Conservation (phyloP, 1,140 invertebrate genomes). For the Eumeta japonica region DNA sequence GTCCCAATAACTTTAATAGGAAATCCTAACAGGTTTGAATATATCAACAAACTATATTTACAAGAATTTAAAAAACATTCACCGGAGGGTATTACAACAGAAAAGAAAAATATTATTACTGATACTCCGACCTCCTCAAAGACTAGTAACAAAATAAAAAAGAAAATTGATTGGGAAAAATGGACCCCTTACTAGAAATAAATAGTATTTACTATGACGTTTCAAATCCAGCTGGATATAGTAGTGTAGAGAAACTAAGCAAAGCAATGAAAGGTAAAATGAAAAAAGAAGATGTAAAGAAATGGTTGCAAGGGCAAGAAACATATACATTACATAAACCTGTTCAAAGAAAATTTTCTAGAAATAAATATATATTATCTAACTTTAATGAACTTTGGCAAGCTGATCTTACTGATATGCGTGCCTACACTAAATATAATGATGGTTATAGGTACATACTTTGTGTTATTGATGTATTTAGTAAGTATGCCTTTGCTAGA, state of each 20-base stretch:
- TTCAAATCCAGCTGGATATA: constrained; percentile 14
- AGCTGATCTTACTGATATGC: constrained; percentile 16
- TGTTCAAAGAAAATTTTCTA: constrained; percentile 10
- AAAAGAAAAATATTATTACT: no score
- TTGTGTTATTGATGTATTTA: constrained; percentile 42
- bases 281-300: constrained; percentile 11
- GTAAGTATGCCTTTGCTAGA: constrained; percentile 36
- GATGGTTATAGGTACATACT: constrained; percentile 33
- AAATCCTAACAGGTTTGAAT: no score
- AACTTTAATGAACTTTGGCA: constrained; percentile 16
- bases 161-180: constrained; percentile 15
- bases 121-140: no score
- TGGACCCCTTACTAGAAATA: constrained; percentile 17
- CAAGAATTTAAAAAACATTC: no score
- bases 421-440: constrained; percentile 20
- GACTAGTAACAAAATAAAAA: constrained; percentile 8
- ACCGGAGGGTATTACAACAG: no score
- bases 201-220: constrained; percentile 16
- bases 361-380: constrained; percentile 11
- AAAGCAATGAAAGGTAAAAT: constrained; percentile 17
- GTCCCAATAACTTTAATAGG: no score
- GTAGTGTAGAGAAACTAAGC: constrained; percentile 11
- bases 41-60: no score
- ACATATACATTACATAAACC: constrained; percentile 17
- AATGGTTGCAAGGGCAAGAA: constrained; percentile 17